Evolutionary conservation across 2,113 vertebrate species (phyloP).

Genomic region (Glaucomys volans): DNA sequence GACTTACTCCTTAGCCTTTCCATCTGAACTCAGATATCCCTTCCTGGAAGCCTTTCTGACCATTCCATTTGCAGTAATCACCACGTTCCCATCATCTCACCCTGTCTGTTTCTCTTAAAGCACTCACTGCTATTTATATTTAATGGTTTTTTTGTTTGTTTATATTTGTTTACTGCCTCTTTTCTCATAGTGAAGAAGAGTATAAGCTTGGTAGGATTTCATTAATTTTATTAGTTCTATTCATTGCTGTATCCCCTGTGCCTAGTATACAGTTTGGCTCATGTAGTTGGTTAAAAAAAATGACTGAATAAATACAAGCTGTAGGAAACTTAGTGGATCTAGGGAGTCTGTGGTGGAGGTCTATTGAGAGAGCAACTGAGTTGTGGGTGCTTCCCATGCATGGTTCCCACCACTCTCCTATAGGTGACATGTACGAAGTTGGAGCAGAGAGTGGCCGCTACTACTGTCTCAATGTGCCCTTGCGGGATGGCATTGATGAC

Average conservation of each 20-base stretch:
- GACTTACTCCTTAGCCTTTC: background rate
- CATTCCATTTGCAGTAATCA: background rate
- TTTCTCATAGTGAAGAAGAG: background rate
- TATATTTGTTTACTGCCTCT: constrained; percentile 14
- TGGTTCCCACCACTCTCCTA: background rate
- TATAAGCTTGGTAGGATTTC: constrained; percentile 29
- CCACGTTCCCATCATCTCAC: background rate
- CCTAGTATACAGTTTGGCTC: background rate
- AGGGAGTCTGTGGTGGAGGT: background rate
- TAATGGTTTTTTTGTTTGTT: background rate
- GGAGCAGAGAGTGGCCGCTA: constrained; percentile 98
- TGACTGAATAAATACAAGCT: constrained; percentile 4
- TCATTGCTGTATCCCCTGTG: background rate
- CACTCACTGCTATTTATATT: background rate
- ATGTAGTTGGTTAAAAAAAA: background rate
- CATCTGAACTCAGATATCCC: background rate
- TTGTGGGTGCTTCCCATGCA: background rate
- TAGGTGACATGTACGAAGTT: constrained; percentile 99
- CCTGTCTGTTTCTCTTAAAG: background rate
- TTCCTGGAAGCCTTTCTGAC: background rate
- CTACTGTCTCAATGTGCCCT: constrained; percentile 98
- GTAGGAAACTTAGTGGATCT: background rate
- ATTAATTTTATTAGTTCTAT: background rate
- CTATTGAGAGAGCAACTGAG: background rate
- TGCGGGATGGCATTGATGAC: constrained; percentile 98